Conservation (phyloP, 2,113 vertebrate genomes). For the Empidonax traillii region DNA sequence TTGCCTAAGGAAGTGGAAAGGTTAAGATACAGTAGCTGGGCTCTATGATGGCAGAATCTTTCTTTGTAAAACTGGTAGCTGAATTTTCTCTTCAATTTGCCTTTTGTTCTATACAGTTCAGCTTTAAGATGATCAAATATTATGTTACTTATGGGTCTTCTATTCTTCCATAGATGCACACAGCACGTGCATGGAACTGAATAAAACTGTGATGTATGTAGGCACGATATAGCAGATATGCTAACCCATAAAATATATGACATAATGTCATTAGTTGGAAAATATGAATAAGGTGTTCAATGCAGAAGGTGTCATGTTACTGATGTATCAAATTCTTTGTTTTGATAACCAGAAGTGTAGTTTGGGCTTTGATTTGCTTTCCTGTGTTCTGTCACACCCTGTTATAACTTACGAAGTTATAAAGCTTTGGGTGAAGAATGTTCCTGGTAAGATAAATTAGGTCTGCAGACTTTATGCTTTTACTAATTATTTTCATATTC, state of each 20-base stretch:
- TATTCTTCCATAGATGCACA: neutral
- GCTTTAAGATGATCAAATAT: neutral
- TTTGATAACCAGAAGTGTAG: neutral
- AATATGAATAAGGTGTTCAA: neutral
- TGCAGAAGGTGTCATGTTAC: constrained; percentile 1
- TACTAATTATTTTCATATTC: constrained; percentile 38
- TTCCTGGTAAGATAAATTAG: neutral
- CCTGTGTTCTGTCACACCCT: neutral
- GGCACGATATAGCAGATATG: neutral
- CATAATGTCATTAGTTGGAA: constrained; percentile 21
- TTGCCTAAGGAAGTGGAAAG: neutral
- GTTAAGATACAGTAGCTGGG: constrained; percentile 9
- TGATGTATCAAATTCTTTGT: neutral
- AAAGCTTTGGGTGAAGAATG: neutral
- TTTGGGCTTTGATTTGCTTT: constrained; percentile 35
- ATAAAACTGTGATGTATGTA: neutral
- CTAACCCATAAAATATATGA: constrained; percentile 5
- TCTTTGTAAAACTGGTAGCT: neutral
- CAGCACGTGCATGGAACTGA: neutral
- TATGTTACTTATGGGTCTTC: neutral
- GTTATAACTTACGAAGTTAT: neutral
- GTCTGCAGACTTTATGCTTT: neutral
- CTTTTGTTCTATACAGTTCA: constrained; percentile 11
- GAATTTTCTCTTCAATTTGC: neutral
- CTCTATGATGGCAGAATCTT: neutral